A percentile compares a stretch with the other conserved stretches of the same genome.
Conservation (phyloP, 2,113 vertebrate genomes). For the Rhinogobius similis region DNA sequence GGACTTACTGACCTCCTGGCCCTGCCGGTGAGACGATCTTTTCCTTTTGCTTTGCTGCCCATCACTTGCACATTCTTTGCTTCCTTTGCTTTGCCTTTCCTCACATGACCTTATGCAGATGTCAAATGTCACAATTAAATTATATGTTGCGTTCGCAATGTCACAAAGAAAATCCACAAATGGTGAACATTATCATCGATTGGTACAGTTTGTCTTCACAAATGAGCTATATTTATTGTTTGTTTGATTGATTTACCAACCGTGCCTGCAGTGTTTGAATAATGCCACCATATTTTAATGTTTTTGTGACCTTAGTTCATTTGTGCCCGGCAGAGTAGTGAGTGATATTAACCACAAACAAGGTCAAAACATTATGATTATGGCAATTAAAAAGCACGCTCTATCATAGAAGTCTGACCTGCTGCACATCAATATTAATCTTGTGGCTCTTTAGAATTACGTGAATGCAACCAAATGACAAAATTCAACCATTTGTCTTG, state of each 20-base stretch:
- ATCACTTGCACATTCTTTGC: slow-evolving; percentile 72
- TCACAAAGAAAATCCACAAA: not conserved
- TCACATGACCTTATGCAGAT: slow-evolving; percentile 77
- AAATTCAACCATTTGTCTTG: not conserved
- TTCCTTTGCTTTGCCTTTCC: slow-evolving; percentile 74
- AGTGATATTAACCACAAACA: not conserved
- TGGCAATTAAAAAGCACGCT: no score
- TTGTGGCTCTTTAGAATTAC: not conserved
- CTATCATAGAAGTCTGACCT: not conserved
- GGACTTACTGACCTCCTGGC: slow-evolving; percentile 85
- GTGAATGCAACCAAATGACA: not conserved
- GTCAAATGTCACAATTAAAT: slow-evolving; percentile 8
- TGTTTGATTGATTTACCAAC: not conserved
- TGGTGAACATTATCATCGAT: not conserved
- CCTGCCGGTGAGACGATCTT: slow-evolving; percentile 92
- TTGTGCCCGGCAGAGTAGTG: not conserved
- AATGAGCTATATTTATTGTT: not conserved
- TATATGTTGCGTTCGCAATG: not conserved
- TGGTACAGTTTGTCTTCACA: not conserved
- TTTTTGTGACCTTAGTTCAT: not conserved
- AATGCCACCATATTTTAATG: not conserved
- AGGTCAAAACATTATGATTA: not conserved
- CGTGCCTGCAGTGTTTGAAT: not conserved
- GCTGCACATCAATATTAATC: not conserved
- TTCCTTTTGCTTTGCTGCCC: slow-evolving; percentile 90